These are phyloP conservation scores for Paracanthobrama guichenoti DNA, from an alignment of 2,113 vertebrate species.

Conservation along the genomic window DNA sequence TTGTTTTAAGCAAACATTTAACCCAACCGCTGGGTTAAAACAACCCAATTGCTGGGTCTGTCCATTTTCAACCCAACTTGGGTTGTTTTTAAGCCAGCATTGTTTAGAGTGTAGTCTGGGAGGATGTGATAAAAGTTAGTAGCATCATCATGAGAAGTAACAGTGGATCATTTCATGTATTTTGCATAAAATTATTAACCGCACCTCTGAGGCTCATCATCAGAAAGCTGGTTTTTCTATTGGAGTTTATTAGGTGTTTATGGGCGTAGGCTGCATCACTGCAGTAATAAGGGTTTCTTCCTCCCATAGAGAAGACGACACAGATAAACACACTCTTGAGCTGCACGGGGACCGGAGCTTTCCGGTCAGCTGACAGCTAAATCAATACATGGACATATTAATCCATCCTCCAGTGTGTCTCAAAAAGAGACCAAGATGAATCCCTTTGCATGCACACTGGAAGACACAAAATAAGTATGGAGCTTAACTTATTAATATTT, in stretches of 20 bases:
- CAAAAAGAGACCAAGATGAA: neutral
- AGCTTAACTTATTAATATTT: conserved; percentile 19
- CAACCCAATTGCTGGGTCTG: too few species aligned
- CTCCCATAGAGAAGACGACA: conserved; percentile 66
- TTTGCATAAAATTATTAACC: neutral
- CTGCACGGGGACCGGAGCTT: conserved; percentile 62
- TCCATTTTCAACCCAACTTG: too few species aligned
- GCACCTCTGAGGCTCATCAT: neutral
- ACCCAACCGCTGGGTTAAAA: too few species aligned
- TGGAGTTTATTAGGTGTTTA: neutral
- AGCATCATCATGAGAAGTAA: neutral
- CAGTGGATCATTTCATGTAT: neutral
- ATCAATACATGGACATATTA: conserved; percentile 10
- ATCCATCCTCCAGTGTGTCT: conserved; percentile 12
- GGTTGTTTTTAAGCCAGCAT: too few species aligned
- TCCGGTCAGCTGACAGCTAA: conserved; percentile 26
- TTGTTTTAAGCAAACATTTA: too few species aligned
- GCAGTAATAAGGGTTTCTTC: conserved; percentile 72
- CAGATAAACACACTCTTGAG: conserved; percentile 69
- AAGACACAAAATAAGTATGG: neutral
- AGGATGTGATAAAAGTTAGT: neutral
- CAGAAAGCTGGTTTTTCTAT: neutral
- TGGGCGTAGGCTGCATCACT: conserved; percentile 53
- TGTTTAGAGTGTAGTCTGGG: neutral
- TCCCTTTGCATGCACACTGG: neutral